Base-by-base conservation (phyloP, 2,113 vertebrate species). In the Polypterus senegalus region DNA sequence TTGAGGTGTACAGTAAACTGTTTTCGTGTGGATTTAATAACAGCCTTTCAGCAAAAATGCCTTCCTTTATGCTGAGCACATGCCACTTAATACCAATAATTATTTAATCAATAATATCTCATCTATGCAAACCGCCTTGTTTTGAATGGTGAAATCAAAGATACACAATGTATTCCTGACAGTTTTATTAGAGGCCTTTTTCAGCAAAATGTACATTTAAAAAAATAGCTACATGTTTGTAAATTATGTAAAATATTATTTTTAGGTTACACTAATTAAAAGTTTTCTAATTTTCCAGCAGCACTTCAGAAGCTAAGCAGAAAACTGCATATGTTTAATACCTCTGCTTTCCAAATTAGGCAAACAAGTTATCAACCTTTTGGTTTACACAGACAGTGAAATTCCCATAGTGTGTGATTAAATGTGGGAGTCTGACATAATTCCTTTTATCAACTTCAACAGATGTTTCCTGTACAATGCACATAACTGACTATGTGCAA, bases 381-480 rank as follows among this genome's bases (percentile, higher is more conserved):
- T 43, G n/a, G 45, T 53, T 58, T 51, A 11, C 56, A 57, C 60
- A 62, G 54, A 61, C 49, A 48, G 49, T 48, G 7, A 54, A 62
- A 66, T 62, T 66, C 60, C 46, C 49, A 49, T 48, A 61, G 44
- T 54, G 46, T 53, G 46, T 48, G 27, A 54, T 66, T 62, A 66
- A 54, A 62, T 61, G 59, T 46, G 48, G 61, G 46, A 47, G 48
- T 45, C 54, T 53, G 48, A 61, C 54, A 48, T 62, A 54, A 66
- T 62, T 66, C 61, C 61, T 58, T 66, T 62, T 66, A 66, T 66
- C 65, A 59, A 60, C 47, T 44, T 49, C 9, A 56, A 58, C 65
- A 66, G 60, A 66, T 58, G 61, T 58, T 60, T 62, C 48, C 4
- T 52, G 61, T 57, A 62, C 61, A 62, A 62, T 62, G 48, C 60